Evolutionary conservation across 2,888 invertebrate species (phyloP).

Genomic region (Erpobdella octoculata): DNA sequence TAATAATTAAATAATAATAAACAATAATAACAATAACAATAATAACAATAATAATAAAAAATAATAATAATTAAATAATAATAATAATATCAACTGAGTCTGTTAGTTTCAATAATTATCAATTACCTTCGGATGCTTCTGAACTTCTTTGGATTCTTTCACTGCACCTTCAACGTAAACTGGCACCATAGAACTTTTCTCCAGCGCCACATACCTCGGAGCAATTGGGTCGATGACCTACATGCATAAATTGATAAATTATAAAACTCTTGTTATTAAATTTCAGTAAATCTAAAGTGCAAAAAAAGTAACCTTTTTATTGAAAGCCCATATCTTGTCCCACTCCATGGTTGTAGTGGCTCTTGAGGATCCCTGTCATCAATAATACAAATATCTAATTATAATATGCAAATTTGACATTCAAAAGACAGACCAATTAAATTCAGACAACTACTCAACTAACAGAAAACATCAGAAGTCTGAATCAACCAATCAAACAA

Average conservation of each 20-base stretch:
- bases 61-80: neutral
- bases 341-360: constrained; percentile 99
- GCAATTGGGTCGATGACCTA: constrained; percentile 90
- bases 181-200: constrained; percentile 56
- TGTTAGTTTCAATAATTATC: neutral
- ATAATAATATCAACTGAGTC: neutral
- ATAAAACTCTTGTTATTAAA: too few species aligned
- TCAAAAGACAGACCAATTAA: neutral
- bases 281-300: too few species aligned
- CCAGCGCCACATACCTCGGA: constrained; percentile 79
- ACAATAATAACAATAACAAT: neutral
- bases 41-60: neutral
- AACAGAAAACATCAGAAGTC: too few species aligned
- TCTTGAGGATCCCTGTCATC: constrained; percentile 87
- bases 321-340: constrained; percentile 99
- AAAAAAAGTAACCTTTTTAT: constrained; percentile 74
- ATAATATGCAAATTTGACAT: too few species aligned
- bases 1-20: neutral
- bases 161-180: constrained; percentile 63
- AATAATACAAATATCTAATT: too few species aligned
- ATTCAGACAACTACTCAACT: too few species aligned
- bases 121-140: constrained; percentile 74
- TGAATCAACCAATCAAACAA: too few species aligned
- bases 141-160: constrained; percentile 61
- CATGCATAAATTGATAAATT: neutral